Percentiles rank a stretch among this genome's conserved stretches.
These are phyloP conservation scores for Periphyllus acericola DNA, from an alignment of 2,888 invertebrate species.

Conservation along the genomic window DNA sequence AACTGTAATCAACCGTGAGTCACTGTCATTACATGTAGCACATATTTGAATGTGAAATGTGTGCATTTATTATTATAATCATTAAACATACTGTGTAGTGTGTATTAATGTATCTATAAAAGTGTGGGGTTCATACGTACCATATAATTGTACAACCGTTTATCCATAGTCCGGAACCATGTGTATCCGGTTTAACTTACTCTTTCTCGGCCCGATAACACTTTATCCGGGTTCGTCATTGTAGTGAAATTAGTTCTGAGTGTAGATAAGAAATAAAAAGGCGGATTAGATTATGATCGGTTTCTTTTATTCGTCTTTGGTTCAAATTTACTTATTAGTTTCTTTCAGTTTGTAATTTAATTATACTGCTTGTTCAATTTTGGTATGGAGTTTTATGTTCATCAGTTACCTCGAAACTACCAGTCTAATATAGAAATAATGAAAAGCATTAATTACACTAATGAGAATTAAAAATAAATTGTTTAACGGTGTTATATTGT, in stretches of 20 bases:
- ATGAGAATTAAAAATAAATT: slow-evolving; percentile 38
- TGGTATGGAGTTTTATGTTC: neutral
- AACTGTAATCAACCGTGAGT: neutral
- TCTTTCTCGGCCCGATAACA: slow-evolving; percentile 13
- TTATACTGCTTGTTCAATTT: neutral
- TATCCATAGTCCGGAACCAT: slow-evolving; percentile 21
- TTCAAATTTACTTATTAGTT: neutral
- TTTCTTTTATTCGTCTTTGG: neutral
- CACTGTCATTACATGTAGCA: neutral
- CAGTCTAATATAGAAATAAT: neutral
- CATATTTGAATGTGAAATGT: slow-evolving; percentile 8
- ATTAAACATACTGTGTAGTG: neutral
- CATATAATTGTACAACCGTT: slow-evolving; percentile 17
- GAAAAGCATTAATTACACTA: slow-evolving; percentile 17
- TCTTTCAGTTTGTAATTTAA: neutral
- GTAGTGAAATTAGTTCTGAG: neutral
- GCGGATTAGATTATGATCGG: neutral
- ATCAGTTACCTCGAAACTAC: neutral
- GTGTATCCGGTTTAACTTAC: slow-evolving; percentile 45
- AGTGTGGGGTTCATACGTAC: slow-evolving; percentile 8
- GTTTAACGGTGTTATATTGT: neutral
- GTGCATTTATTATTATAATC: neutral
- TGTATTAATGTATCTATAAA: neutral
- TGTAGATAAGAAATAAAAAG: neutral
- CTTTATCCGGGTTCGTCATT: neutral